phyloP scores from a whole-genome alignment of 2,797 vertebrate genomes.

The Etheostoma nigrum region DNA sequence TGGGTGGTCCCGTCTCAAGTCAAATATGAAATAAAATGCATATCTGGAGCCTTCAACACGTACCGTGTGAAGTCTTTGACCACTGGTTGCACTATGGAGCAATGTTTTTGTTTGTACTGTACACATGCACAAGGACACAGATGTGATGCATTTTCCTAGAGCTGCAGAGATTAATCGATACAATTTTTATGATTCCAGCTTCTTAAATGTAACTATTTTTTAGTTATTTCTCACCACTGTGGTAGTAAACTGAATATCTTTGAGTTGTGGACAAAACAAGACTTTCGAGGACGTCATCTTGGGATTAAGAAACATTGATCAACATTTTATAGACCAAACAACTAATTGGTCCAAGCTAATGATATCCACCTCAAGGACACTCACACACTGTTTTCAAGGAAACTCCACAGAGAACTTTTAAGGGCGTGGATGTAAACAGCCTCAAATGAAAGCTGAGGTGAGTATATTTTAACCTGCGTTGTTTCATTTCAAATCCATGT shows the following conservation, averaged over 20 bases:
- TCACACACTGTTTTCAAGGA: not conserved
- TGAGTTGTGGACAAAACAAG: too few species aligned
- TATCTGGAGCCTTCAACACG: not conserved
- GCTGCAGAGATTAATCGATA: too few species aligned
- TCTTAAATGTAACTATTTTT: too few species aligned
- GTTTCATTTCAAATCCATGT: not conserved
- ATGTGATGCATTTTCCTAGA: not conserved
- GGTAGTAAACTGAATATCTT: too few species aligned
- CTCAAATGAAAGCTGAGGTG: not conserved
- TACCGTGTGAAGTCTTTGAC: not conserved
- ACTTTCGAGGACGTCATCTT: too few species aligned
- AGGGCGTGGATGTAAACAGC: slow-evolving; percentile 2
- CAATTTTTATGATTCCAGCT: too few species aligned
- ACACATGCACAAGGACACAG: not conserved
- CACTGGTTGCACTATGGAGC: not conserved
- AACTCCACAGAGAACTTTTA: not conserved
- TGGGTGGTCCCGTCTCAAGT: slow-evolving; percentile 12
- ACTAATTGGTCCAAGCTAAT: too few species aligned
- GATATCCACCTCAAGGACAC: not conserved
- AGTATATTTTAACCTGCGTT: not conserved
- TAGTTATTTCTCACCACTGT: too few species aligned
- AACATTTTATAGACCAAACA: too few species aligned
- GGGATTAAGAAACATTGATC: too few species aligned
- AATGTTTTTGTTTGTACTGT: not conserved
- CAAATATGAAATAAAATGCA: slow-evolving; percentile 8